Conservation (phyloP, 1,140 invertebrate species). For the Melanaphis sacchari region DNA sequence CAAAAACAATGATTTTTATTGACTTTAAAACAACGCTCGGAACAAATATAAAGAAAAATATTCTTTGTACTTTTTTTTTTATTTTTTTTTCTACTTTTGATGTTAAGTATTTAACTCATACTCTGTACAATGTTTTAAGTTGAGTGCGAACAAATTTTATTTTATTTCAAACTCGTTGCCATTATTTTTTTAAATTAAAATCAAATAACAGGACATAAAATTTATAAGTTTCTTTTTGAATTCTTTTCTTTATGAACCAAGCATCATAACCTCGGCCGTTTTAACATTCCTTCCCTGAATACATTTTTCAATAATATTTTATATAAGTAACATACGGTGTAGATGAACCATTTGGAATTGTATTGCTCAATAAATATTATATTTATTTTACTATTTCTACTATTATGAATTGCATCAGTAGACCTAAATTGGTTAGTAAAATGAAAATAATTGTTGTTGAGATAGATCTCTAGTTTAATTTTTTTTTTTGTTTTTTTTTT, state of each 20-base stretch:
- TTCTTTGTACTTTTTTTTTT: not conserved
- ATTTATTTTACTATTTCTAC: conserved; percentile 30
- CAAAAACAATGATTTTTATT: not conserved
- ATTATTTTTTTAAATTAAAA: conserved; percentile 12
- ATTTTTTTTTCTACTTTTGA: not conserved
- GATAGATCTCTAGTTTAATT: conserved; percentile 33
- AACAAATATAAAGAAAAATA: conserved; percentile 22
- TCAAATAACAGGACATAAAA: not conserved
- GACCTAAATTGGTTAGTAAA: conserved; percentile 20
- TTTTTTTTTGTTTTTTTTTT: conserved; percentile 44
- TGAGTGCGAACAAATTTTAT: not conserved
- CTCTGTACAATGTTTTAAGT: conserved; percentile 24
- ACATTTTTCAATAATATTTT: conserved; percentile 16
- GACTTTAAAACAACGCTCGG: not conserved
- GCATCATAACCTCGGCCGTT: not conserved
- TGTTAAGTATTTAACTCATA: conserved; percentile 28
- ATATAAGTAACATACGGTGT: not conserved
- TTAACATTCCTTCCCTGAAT: conserved; percentile 28
- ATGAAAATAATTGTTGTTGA: conserved; percentile 36
- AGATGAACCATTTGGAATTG: conserved; percentile 36
- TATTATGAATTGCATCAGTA: conserved; percentile 16
- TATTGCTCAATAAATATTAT: conserved; percentile 46
- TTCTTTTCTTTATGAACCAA: not conserved
- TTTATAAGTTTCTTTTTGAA: not conserved
- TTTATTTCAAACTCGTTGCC: not conserved